These are phyloP conservation scores for Thripadectes ignobilis DNA, from an alignment of 2,797 vertebrate species.

Conservation along the genomic window DNA sequence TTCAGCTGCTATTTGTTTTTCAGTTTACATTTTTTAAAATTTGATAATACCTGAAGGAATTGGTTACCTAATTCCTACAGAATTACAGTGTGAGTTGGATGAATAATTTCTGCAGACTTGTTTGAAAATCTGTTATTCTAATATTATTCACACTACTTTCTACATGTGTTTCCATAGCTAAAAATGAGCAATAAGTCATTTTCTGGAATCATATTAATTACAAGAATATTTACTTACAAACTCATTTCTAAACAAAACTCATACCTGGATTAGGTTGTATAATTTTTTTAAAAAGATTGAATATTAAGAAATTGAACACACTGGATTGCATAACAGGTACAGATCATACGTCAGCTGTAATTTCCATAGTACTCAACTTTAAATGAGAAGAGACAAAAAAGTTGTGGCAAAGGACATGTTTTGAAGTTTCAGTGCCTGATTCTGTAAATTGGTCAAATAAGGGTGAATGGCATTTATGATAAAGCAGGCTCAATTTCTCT, in stretches of 20 bases:
- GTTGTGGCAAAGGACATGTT: background rate
- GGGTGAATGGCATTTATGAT: conserved; percentile 33
- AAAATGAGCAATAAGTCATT: background rate
- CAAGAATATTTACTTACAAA: background rate
- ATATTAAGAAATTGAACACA: background rate
- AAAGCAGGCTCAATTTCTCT: conserved; percentile 29
- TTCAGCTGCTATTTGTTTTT: background rate
- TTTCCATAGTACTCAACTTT: background rate
- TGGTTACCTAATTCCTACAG: conserved; percentile 17
- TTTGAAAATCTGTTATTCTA: conserved; percentile 44
- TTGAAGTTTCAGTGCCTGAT: conserved; percentile 4
- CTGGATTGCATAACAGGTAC: background rate
- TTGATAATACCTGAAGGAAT: conserved; percentile 30
- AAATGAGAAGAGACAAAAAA: background rate
- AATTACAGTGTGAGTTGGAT: conserved; percentile 14
- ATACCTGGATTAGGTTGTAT: background rate
- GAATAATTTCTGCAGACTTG: conserved; percentile 17
- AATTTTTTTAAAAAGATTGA: background rate
- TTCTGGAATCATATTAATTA: background rate
- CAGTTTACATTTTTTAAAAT: conserved; percentile 13
- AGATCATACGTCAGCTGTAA: background rate
- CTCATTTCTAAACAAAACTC: conserved; percentile 7
- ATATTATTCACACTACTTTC: background rate
- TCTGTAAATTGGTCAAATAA: conserved; percentile 40
- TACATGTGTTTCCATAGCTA: background rate